Base-by-base conservation (phyloP, 1,140 invertebrate genomes). In the Aphelenchoides fujianensis region DNA sequence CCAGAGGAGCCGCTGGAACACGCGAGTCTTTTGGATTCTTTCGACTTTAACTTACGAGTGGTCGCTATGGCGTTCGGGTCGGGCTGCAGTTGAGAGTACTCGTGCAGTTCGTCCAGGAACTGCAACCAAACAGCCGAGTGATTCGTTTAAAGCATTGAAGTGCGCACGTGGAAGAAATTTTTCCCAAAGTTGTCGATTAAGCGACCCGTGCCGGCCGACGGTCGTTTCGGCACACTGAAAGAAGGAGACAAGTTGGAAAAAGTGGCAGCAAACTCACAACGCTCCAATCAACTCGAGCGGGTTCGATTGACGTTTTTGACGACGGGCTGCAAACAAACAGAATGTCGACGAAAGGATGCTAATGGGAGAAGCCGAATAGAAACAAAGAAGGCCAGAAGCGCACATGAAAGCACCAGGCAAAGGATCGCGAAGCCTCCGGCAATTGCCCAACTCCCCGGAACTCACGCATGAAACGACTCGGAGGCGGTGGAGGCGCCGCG, bases 81-180 rank as follows among this genome's bases (percentile, higher is more conserved):
- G 1, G 63, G 63, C 27, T 36, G 55, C 31, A 75, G 41, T 23
- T 75, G 78, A 27, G 74, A 76, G 55, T 78, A 75, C 57, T 75
- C 74, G 36, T 77, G 53, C 31, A 75, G 69, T 59, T 75, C 74
- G 31, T 75, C 74, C 16, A 75, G 35, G 59, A 75, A 78, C 74
- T 75, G 16, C 31, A 71, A 55, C 35, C 23, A 1, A n/a, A 59
- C 19, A n/a, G n/a, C n/a, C n/a, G n/a, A n/a, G n/a, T 74, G 2
- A n/a, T 74, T 70, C 0, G 5, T 7, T 55, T 1, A 16, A 74
- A 72, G 9, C 31, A 72, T 63, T 61, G 7, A 16, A 19, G 9
- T 30, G 2, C 35, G 52, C 41, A 75, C 74, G 53, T 73, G 66
- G 53, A 75, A 78, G 37, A 75, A 75, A 59, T 78, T 78, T 16